Evolutionary conservation across 2,113 vertebrate species (phyloP).

Genomic region (Urocynchramus pylzowi): DNA sequence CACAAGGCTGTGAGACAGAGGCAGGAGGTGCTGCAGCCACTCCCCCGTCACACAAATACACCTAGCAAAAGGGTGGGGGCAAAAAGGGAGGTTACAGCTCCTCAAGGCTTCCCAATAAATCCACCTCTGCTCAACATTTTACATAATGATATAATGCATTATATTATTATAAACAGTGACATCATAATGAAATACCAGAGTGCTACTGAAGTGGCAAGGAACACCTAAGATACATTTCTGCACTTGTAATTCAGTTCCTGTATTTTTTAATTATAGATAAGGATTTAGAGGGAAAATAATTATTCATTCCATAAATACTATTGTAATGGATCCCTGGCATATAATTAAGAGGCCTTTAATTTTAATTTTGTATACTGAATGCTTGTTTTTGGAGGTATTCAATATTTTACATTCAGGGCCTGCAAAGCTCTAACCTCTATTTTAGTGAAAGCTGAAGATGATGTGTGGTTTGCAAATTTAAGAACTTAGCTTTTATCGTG

Average conservation of each 20-base stretch:
- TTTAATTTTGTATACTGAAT: conserved; percentile 31
- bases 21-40: background rate
- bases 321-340: conserved; percentile 11
- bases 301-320: conserved; percentile 28
- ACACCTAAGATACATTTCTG: conserved; percentile 38
- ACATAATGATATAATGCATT: conserved; percentile 41
- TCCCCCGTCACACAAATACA: background rate
- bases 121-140: conserved; percentile 13
- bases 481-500: background rate
- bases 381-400: background rate
- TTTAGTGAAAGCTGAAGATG: background rate
- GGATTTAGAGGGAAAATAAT: conserved; percentile 61
- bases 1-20: background rate
- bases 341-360: conserved; percentile 56
- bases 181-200: conserved; percentile 26
- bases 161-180: conserved; percentile 30
- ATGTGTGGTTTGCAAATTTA: background rate
- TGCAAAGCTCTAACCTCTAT: background rate
- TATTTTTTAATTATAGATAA: conserved; percentile 63
- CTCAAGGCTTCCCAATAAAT: conserved; percentile 37
- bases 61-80: background rate
- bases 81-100: background rate
- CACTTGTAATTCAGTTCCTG: conserved; percentile 24
- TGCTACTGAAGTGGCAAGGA: conserved; percentile 24
- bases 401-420: background rate